Percentiles rank a stretch among this genome's conserved stretches.
phyloP scores from a whole-genome alignment of 2,797 vertebrate species.

The Eleutherodactylus coqui region DNA sequence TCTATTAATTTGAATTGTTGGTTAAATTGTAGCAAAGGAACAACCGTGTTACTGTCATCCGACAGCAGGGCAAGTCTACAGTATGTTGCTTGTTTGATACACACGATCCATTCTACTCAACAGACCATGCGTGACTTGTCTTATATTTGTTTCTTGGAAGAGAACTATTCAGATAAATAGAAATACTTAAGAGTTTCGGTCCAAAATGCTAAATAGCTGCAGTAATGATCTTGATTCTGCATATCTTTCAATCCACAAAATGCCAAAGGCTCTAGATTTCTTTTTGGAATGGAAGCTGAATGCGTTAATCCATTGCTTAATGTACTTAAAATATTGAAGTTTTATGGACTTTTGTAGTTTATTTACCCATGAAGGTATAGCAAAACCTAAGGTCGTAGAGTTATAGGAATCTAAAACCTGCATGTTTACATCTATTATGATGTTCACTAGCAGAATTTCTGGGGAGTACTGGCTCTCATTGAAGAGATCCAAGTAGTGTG shows the following conservation, averaged over 20 bases:
- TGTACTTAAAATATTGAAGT: neutral
- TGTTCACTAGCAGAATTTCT: too few relatives aligned
- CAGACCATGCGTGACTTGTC: neutral
- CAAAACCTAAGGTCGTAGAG: neutral
- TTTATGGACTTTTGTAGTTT: too few relatives aligned
- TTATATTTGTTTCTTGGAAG: neutral
- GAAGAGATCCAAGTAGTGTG: too few relatives aligned
- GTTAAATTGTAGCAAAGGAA: neutral
- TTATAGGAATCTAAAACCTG: neutral
- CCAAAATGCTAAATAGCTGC: too few relatives aligned
- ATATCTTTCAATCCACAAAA: too few relatives aligned
- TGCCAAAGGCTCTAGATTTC: neutral
- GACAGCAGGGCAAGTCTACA: neutral
- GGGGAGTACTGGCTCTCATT: too few relatives aligned
- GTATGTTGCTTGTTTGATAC: neutral
- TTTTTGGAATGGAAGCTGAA: neutral
- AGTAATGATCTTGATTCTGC: too few relatives aligned
- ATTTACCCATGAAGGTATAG: neutral
- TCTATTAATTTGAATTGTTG: neutral
- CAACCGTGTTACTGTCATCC: neutral
- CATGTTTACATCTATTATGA: too few relatives aligned
- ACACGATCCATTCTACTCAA: neutral
- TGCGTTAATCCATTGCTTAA: neutral
- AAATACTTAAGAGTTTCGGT: neutral
- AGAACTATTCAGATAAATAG: neutral